A percentile compares a stretch with the other conserved stretches of the same genome.
Evolutionary conservation across 2,113 vertebrate species (phyloP).

Genomic region (Dinomys branickii): DNA sequence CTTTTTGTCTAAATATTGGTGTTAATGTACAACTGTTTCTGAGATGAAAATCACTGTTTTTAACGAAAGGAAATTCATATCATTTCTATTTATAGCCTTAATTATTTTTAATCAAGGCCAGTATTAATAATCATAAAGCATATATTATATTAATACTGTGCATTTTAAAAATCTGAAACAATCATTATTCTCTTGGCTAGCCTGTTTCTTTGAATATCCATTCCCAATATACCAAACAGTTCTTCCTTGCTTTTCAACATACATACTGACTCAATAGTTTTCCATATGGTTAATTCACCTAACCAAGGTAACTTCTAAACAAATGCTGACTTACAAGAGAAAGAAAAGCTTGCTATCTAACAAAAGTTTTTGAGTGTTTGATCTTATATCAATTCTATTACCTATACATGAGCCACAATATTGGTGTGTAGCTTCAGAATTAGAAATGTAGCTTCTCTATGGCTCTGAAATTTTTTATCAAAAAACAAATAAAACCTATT

Average conservation of each 20-base stretch:
- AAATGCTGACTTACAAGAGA: not conserved
- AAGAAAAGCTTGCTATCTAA: not conserved
- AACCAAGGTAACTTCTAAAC: constrained; percentile 17
- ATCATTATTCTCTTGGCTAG: not conserved
- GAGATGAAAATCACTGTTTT: constrained; percentile 31
- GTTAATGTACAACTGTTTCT: constrained; percentile 12
- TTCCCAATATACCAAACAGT: not conserved
- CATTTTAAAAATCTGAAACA: constrained; percentile 35
- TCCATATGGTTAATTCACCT: constrained; percentile 16
- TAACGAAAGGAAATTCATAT: not conserved
- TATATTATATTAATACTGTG: not conserved
- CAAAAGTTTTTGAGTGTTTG: not conserved
- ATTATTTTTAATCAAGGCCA: constrained; percentile 9
- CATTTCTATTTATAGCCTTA: not conserved
- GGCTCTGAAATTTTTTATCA: not conserved
- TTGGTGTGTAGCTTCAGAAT: constrained; percentile 2
- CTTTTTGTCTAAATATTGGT: constrained; percentile 34
- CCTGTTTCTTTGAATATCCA: constrained; percentile 25
- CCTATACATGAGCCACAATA: not conserved
- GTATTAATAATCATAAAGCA: constrained; percentile 15
- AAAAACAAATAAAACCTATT: constrained; percentile 36
- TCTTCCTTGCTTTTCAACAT: constrained; percentile 21
- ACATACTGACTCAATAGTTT: not conserved
- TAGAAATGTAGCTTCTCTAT: constrained; percentile 15
- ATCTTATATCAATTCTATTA: not conserved